phyloP scores from a whole-genome alignment of 2,888 invertebrate species.

The Pseudanteris insignis region DNA sequence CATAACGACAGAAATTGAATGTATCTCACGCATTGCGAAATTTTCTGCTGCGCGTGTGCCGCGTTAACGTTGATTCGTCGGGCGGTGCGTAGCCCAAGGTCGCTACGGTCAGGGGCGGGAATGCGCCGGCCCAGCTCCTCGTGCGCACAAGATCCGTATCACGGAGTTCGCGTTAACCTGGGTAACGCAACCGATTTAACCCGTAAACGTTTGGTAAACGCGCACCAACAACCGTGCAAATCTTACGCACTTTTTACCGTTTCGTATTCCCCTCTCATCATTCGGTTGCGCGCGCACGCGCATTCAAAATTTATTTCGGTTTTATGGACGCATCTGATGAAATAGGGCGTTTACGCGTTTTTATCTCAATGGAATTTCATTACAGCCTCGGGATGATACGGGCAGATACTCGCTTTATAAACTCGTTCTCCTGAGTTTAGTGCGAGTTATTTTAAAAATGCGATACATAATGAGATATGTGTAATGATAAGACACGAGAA shows the following conservation, averaged over 20 bases:
- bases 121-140: slow-evolving; percentile 24
- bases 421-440: slow-evolving; percentile 37
- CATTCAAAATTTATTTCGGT: slow-evolving; percentile 25
- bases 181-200: slow-evolving; percentile 36
- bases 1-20: background rate
- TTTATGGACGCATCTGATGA: slow-evolving; percentile 31
- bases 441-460: slow-evolving; percentile 31
- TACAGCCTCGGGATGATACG: slow-evolving; percentile 12
- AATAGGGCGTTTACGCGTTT: slow-evolving; percentile 33
- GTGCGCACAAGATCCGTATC: slow-evolving; percentile 35
- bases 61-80: slow-evolving; percentile 53
- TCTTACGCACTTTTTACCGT: background rate
- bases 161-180: slow-evolving; percentile 22
- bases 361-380: slow-evolving; percentile 20
- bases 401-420: slow-evolving; percentile 30
- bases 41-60: slow-evolving; percentile 5
- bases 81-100: slow-evolving; percentile 51
- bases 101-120: slow-evolving; percentile 49
- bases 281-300: background rate
- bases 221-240: slow-evolving; percentile 10
- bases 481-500: slow-evolving; percentile 37
- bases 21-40: slow-evolving; percentile 15
- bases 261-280: background rate
- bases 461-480: slow-evolving; percentile 36
- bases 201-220: slow-evolving; percentile 35